Percentiles rank a stretch among this genome's conserved stretches.
These are phyloP conservation scores for Lasioglossum vierecki DNA, from an alignment of 2,888 invertebrate species.

Conservation along the genomic window DNA sequence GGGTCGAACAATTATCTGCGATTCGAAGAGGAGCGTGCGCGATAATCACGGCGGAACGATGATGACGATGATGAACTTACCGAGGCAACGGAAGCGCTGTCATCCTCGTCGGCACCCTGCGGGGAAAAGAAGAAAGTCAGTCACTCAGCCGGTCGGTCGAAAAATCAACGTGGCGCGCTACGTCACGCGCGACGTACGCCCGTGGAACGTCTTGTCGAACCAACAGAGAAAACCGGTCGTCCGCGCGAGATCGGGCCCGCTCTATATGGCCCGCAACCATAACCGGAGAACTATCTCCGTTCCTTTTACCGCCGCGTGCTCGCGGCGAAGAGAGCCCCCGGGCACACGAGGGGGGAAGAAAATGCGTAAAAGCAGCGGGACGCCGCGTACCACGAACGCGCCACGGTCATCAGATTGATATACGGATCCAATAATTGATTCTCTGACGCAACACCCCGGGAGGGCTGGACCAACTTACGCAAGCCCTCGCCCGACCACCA, in stretches of 20 bases:
- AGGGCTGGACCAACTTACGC: conserved; percentile 74
- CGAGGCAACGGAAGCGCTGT: conserved; percentile 89
- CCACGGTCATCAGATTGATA: conserved; percentile 79
- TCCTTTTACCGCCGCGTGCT: conserved; percentile 7
- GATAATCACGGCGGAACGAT: conserved; percentile 48
- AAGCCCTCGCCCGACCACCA: conserved; percentile 67
- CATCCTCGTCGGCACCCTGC: conserved; percentile 90
- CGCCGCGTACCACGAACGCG: conserved; percentile 75
- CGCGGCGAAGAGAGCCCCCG: conserved; percentile 42
- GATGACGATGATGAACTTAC: conserved; percentile 86
- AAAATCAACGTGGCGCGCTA: conserved; percentile 73
- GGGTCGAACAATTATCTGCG: conserved; percentile 20
- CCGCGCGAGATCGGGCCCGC: conserved; percentile 31
- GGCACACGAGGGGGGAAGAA: conserved; percentile 55
- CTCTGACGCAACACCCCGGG: conserved; percentile 74
- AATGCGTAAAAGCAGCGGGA: conserved; percentile 79
- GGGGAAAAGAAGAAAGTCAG: conserved; percentile 83
- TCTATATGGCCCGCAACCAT: conserved; percentile 62
- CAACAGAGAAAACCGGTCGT: conserved; percentile 64
- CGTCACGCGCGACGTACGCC: conserved; percentile 60
- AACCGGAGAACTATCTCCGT: conserved; percentile 43
- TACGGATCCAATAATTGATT: conserved; percentile 81
- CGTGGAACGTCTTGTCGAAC: conserved; percentile 31
- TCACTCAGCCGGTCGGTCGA: conserved; percentile 66
- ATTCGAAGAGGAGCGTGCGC: conserved; percentile 12